phyloP scores from a whole-genome alignment of 1,140 invertebrate species.

The Campodea augens region DNA sequence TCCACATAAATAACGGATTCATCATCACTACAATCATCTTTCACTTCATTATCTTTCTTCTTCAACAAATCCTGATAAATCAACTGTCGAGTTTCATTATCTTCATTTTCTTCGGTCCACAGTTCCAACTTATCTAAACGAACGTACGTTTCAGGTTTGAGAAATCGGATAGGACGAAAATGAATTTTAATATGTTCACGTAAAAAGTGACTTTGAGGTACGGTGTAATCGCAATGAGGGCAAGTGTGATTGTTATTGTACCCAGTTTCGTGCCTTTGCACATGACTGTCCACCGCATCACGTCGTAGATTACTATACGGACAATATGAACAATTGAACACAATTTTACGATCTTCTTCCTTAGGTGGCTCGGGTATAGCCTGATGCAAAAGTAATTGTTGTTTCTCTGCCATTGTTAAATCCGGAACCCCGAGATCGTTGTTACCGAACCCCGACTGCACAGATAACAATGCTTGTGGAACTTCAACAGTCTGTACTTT shows the following conservation, averaged over 20 bases:
- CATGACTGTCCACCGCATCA: slow-evolving; percentile 53
- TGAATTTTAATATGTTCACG: slow-evolving; percentile 63
- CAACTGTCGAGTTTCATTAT: too few relatives aligned
- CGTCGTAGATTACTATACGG: slow-evolving; percentile 52
- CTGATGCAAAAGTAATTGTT: slow-evolving; percentile 22
- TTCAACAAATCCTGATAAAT: too few relatives aligned
- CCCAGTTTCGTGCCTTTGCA: slow-evolving; percentile 43
- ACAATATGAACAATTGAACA: slow-evolving; percentile 45
- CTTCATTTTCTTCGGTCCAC: too few relatives aligned
- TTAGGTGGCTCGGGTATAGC: slow-evolving; percentile 12
- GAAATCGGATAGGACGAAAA: slow-evolving; percentile 37
- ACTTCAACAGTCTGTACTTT: neutral
- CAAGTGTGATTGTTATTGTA: slow-evolving; percentile 39
- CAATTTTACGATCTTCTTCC: slow-evolving; percentile 22
- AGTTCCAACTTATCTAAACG: slow-evolving; percentile 32
- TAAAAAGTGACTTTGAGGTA: slow-evolving; percentile 51
- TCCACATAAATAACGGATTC: too few relatives aligned
- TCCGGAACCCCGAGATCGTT: too few relatives aligned
- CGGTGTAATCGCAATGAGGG: slow-evolving; percentile 65
- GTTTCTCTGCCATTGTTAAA: slow-evolving; percentile 13
- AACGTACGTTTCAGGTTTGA: slow-evolving; percentile 38
- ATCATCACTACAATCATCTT: too few relatives aligned
- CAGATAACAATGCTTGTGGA: slow-evolving; percentile 21
- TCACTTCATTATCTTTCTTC: too few relatives aligned
- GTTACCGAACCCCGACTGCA: too few relatives aligned